Conservation (phyloP, 2,888 invertebrate genomes). For the Pandemis cinnamomeana region DNA sequence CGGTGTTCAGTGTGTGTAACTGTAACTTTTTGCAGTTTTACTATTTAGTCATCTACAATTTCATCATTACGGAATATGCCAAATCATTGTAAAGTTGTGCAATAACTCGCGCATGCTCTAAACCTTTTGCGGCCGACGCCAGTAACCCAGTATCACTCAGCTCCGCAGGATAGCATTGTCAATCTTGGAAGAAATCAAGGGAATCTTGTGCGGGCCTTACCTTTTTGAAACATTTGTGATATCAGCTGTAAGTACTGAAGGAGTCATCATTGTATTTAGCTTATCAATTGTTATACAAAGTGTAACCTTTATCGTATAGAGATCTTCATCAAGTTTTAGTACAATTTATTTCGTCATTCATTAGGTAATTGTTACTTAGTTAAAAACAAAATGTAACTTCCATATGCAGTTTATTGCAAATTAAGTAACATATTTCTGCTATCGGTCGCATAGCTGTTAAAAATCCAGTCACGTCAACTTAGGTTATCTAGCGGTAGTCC, state of each 20-base stretch:
- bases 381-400: neutral
- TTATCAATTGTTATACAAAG: neutral
- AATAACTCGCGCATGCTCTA: conserved; percentile 55
- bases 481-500: conserved; percentile 54
- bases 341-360: too few relatives aligned
- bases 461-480: conserved; percentile 31
- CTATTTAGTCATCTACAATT: conserved; percentile 14
- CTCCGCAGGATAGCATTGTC: conserved; percentile 7
- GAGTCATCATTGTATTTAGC: neutral
- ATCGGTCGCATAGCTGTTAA: conserved; percentile 8
- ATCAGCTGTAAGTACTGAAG: neutral
- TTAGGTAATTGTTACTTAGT: neutral
- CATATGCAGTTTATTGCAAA: neutral
- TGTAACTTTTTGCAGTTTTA: neutral
- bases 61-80: conserved; percentile 37
- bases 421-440: conserved; percentile 8
- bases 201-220: neutral
- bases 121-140: neutral
- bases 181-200: neutral
- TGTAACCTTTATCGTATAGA: neutral
- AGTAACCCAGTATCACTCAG: conserved; percentile 18
- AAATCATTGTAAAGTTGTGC: conserved; percentile 47
- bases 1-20: neutral
- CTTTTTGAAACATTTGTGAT: neutral
- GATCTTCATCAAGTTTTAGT: too few relatives aligned